Conservation (phyloP, 2,888 invertebrate genomes). For the Polydrusus tereticollis region DNA sequence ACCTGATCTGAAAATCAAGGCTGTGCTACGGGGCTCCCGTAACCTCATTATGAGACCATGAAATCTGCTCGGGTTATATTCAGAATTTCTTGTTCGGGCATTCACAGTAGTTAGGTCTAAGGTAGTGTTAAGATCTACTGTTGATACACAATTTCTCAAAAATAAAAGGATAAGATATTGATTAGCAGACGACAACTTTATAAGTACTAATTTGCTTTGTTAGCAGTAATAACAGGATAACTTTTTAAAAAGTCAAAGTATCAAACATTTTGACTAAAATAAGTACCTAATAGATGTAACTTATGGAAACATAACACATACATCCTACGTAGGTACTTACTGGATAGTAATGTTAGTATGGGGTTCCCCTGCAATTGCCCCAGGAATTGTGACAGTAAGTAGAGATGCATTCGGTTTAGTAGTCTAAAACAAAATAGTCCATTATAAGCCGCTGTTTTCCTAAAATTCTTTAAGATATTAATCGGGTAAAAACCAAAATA, state of each 20-base stretch:
- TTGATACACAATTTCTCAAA: conserved; percentile 80
- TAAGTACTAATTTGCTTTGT: background rate
- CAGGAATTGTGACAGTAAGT: conserved; percentile 62
- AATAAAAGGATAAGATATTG: background rate
- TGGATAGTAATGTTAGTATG: conserved; percentile 69
- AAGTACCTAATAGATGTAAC: no score
- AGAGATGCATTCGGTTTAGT: conserved; percentile 52
- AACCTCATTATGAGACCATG: conserved; percentile 88
- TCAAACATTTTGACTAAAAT: no score
- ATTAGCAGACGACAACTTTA: conserved; percentile 19
- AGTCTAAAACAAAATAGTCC: conserved; percentile 21
- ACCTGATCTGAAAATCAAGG: conserved; percentile 83
- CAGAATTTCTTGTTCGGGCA: conserved; percentile 84
- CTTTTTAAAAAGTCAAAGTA: background rate
- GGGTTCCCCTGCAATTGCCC: conserved; percentile 67
- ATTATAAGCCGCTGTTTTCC: background rate
- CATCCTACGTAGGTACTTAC: no score
- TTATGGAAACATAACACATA: no score
- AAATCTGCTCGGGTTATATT: conserved; percentile 86
- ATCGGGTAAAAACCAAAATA: no score
- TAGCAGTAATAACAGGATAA: no score
- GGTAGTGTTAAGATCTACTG: conserved; percentile 80
- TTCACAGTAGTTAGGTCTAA: conserved; percentile 82
- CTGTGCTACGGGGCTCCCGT: conserved; percentile 81
- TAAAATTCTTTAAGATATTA: no score